Percentiles rank a stretch among this genome's conserved stretches.
These are phyloP conservation scores for Candoia aspera DNA, from an alignment of 2,113 vertebrate genomes.

Conservation along the genomic window DNA sequence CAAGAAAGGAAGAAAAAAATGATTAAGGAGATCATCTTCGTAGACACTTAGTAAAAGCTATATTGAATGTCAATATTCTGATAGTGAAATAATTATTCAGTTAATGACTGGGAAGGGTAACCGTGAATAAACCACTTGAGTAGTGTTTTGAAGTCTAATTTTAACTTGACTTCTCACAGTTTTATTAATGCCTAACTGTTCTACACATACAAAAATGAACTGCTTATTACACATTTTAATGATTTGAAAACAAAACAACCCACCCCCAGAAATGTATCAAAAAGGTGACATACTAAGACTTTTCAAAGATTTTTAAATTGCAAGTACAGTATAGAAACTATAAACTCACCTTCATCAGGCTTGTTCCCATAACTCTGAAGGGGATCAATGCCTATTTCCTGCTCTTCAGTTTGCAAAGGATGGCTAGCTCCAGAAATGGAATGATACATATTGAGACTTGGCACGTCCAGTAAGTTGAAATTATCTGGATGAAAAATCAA, in stretches of 20 bases:
- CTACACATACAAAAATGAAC: slow-evolving; percentile 23
- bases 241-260: neutral
- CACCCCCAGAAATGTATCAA: neutral
- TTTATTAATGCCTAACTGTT: neutral
- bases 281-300: neutral
- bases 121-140: slow-evolving; percentile 52
- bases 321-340: neutral
- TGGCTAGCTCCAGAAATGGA: slow-evolving; percentile 88
- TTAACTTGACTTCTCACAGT: slow-evolving; percentile 45
- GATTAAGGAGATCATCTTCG: slow-evolving; percentile 5
- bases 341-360: slow-evolving; percentile 79
- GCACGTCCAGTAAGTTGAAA: slow-evolving; percentile 29
- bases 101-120: slow-evolving; percentile 56
- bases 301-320: slow-evolving; percentile 25
- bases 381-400: slow-evolving; percentile 93
- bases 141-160: slow-evolving; percentile 56
- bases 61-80: slow-evolving; percentile 48
- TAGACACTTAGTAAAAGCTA: slow-evolving; percentile 24
- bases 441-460: slow-evolving; percentile 83
- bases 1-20: neutral
- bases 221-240: neutral
- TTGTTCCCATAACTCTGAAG: slow-evolving; percentile 83
- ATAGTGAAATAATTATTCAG: slow-evolving; percentile 51
- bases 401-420: slow-evolving; percentile 91
- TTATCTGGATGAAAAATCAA: slow-evolving; percentile 55